Evolutionary conservation across 1,140 invertebrate genomes (phyloP).

Genomic region (Drosophila lacertosa): DNA sequence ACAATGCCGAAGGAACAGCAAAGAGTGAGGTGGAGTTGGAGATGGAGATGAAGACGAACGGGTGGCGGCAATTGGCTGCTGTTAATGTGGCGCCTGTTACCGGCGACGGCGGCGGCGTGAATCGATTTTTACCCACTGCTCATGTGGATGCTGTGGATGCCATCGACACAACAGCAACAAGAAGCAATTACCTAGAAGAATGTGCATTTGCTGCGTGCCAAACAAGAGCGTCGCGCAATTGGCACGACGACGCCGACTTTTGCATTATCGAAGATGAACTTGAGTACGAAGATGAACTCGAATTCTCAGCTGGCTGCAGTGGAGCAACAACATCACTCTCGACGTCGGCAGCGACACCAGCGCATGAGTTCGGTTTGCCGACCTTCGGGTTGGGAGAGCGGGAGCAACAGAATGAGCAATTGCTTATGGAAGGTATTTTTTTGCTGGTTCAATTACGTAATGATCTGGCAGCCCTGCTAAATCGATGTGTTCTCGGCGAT

Average conservation of each 20-base stretch:
- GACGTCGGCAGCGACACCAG: conserved; percentile 8
- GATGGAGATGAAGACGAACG: conserved; percentile 22
- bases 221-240: conserved; percentile 38
- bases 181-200: conserved; percentile 61
- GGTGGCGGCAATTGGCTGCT: conserved; percentile 16
- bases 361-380: conserved; percentile 8
- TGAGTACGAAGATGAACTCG: conserved; percentile 71
- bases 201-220: conserved; percentile 64
- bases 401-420: conserved; percentile 71
- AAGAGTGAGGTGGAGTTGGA: conserved; percentile 20
- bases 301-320: conserved; percentile 30
- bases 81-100: conserved; percentile 49
- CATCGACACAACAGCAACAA: conserved; percentile 13
- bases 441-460: conserved; percentile 18
- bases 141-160: conserved; percentile 41
- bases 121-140: conserved; percentile 69
- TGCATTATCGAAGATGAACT: conserved; percentile 74
- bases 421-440: conserved; percentile 75
- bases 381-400: conserved; percentile 30
- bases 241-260: conserved; percentile 57
- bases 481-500: conserved; percentile 1
- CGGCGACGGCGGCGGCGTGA: conserved; percentile 55
- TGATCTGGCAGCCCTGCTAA: conserved; percentile 24
- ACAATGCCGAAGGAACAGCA: conserved; percentile 49
- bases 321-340: conserved; percentile 22